phyloP scores from a whole-genome alignment of 2,888 invertebrate species.

The Siphlonurus alternatus region DNA sequence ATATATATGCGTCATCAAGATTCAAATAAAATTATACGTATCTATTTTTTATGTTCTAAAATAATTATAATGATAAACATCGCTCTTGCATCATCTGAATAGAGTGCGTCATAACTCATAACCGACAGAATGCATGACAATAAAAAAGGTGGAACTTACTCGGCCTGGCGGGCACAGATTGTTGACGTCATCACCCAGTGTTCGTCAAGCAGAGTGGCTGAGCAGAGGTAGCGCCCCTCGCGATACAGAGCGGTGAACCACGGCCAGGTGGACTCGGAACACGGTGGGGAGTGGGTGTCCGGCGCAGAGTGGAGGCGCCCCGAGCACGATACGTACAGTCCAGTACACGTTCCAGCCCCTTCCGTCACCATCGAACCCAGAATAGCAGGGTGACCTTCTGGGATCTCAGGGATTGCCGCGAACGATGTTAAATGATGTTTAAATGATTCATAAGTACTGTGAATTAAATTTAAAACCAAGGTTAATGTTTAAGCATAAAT shows the following conservation, averaged over 20 bases:
- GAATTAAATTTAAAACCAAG: background rate
- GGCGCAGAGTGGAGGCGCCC: slow-evolving; percentile 12
- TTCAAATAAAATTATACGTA: no score
- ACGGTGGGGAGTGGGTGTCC: background rate
- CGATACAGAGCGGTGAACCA: slow-evolving; percentile 58
- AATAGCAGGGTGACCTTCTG: background rate
- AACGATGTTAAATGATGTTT: background rate
- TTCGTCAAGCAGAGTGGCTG: slow-evolving; percentile 46
- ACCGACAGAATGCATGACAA: no score
- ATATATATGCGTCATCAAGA: no score
- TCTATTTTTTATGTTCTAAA: no score
- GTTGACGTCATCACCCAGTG: slow-evolving; percentile 43
- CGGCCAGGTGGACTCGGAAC: slow-evolving; percentile 32
- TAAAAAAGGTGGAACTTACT: slow-evolving; percentile 23
- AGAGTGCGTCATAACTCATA: no score
- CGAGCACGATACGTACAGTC: slow-evolving; percentile 36
- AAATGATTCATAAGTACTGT: background rate
- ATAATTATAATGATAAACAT: no score
- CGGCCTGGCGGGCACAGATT: slow-evolving; percentile 30
- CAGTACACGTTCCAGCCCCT: slow-evolving; percentile 28
- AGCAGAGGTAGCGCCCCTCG: slow-evolving; percentile 50
- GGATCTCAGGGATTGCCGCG: background rate
- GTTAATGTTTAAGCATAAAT: no score
- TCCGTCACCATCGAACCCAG: background rate
- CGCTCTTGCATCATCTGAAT: no score